Evolutionary conservation across 2,797 vertebrate species (phyloP), one percentile per base, ranked within the genome.

Genomic region (Melanitta fusca): DNA sequence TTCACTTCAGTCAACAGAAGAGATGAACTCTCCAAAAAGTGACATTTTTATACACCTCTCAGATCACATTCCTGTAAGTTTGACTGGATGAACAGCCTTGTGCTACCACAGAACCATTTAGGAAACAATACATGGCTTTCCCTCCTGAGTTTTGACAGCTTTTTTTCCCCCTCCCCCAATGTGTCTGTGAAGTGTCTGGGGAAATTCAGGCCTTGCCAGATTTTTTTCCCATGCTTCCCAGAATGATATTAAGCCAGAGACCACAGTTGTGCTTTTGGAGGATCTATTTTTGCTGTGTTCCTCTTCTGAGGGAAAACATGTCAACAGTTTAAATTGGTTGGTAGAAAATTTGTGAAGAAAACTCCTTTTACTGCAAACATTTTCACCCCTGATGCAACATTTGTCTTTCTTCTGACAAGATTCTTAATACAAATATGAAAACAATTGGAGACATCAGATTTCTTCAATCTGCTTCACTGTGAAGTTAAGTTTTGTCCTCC

Each of bases 111-210:
- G 25, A 61, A 34, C 12, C 3, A n/a, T 41, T 16, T 47, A 4
- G 6, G 3, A 66, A 71, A 74, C 7, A 60, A 51, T 3, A 19
- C 2, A 3, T 4, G 11, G 1, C 21, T 85, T 73, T 80, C 3
- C 15, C n/a, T 64, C 10, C 3, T 30, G 13, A 58, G 7, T 77
- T 85, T 49, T 74, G 2, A 47, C 16, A 74, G 11, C 3, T 60
- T 38, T 11, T 32, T 28, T 19, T 6, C 0, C 10, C 17, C 5
- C 38, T 41, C 18, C 28, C 20, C 7, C 6, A 3, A 4, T 28
- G 6, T 47, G 65, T 36, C 71, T 82, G 22, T 28, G 32, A 89
- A 36, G 1, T 30, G 20, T 4, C 28, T 64, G 27, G 41, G 20
- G 32, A 93, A 73, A 78, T 88, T 75, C 58, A 69, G 28, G 13